Base-by-base conservation (phyloP, 2,888 invertebrate genomes). In the Cephonodes hylas region DNA sequence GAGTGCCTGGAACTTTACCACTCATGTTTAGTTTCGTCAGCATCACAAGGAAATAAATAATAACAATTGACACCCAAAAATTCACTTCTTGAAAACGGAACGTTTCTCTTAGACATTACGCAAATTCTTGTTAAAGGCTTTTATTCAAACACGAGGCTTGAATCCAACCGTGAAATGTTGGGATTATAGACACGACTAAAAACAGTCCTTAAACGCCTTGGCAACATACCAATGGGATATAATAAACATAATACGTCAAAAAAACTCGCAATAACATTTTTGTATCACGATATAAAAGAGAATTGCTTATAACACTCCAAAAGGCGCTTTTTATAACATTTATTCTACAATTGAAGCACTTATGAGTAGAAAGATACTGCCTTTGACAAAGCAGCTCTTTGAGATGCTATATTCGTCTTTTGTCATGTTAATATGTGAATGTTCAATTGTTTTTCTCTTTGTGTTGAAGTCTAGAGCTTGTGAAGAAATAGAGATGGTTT, bases 211-310 rank as follows among this genome's bases (percentile, higher is more conserved):
- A n/a, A n/a, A n/a, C n/a, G n/a, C n/a, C n/a, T n/a, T n/a, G n/a
- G n/a, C n/a, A n/a, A n/a, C n/a, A n/a, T n/a, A n/a, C n/a, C n/a
- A n/a, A n/a, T n/a, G n/a, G n/a, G n/a, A n/a, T n/a, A n/a, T 22
- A 20, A 8, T 22, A 45, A 10, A 45, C 23, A 45, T 22, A 45
- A 45, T 27, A 46, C 42, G 38, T 48, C 46, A 8, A 25, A 23
- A n/a, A 58, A 58, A 59, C 58, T 48, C 38, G 57, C 62, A 58
- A 56, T 58, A 62, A 62, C 60, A 61, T 61, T 31, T 53, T 53
- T 18, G 53, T 53, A 53, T 27, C 7, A 53, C 18, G 23, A 45
- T 45, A 45, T 45, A 53, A 53, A 53, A 53, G 53, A 10, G 53
- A 53, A 53, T 53, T 27, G 53, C 31, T 53, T 53, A 53, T 10